These are phyloP conservation scores for Drosophila fungiperda DNA, from an alignment of 2,888 invertebrate genomes.

Conservation along the genomic window DNA sequence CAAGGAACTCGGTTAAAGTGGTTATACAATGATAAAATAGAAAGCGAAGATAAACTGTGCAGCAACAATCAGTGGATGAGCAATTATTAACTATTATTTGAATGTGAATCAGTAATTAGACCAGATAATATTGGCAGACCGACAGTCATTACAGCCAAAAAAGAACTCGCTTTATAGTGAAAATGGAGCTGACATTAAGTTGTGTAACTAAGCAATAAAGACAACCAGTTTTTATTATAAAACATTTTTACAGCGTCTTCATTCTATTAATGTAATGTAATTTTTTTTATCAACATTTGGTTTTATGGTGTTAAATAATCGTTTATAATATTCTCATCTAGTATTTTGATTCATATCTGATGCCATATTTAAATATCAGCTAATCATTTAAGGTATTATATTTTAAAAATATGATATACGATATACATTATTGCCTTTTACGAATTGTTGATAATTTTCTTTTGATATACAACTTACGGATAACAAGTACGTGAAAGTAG, in stretches of 20 bases:
- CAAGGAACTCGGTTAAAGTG: neutral
- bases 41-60: neutral
- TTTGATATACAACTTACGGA: neutral
- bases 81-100: slow-evolving; percentile 15
- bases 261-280: neutral
- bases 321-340: neutral
- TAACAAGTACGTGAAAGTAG: neutral
- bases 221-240: neutral
- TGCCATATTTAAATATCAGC: neutral
- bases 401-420: neutral
- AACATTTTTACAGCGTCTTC: neutral
- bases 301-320: no score
- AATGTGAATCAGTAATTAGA: slow-evolving; percentile 2
- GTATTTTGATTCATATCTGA: neutral
- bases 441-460: neutral
- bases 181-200: neutral
- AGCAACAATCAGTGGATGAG: neutral
- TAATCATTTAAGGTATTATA: neutral
- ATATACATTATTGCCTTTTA: neutral
- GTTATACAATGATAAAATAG: slow-evolving; percentile 11
- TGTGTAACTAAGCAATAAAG: neutral
- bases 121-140: neutral
- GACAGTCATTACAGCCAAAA: neutral
- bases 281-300: no score
- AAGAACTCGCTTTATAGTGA: neutral